Base-by-base conservation (phyloP, 64 coral and sea anemone species). In the Anthopleura sola region DNA sequence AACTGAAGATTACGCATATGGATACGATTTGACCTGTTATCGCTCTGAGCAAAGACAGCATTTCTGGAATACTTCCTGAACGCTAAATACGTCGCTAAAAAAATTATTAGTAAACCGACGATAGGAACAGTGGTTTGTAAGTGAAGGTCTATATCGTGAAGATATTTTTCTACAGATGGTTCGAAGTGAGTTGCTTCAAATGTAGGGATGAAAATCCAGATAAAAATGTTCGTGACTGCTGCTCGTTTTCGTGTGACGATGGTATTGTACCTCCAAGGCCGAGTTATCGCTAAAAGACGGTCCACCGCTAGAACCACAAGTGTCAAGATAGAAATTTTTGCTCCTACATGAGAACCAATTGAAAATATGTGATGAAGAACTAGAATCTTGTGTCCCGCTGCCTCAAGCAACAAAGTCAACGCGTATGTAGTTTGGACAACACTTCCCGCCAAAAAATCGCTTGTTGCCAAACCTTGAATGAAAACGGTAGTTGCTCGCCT, bases 21-120 rank as follows among this genome's bases (percentile, higher is more conserved):
- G 3, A 51, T 40, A 23, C 75, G 33, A 12, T 85, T 81, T 24
- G 55, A 20, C 4, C 71, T 77, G 19, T 36, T 68, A 0, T 18
- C 28, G 0, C 46, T 49, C 2, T 18, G 88, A 6, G 83, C 86
- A 58, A 95, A 87, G 3, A 88, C 81, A 13, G 82, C 21, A 60
- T 91, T 95, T 88, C 93, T 91, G 32, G 68, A 84, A 55, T 95
- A 85, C 20, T 85, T 88, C 51, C 88, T 90, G 51, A 95, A 91
- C 47, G 86, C 85, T 2, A 88, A 37, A 78, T 95, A 95, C 3
- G 93, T 91, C 0, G 93, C 93, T 33, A 84, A 23, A 26, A 84
- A 85, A 15, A 81, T 66, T 36, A 79, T 36, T 11, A 82, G 37
- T 3, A 91, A 34, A 6, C 86, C 55, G 0, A 57, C 32, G 29